Evolutionary conservation across 2,113 vertebrate genomes (phyloP).

Genomic region (Speoplatyrhinus poulsoni): DNA sequence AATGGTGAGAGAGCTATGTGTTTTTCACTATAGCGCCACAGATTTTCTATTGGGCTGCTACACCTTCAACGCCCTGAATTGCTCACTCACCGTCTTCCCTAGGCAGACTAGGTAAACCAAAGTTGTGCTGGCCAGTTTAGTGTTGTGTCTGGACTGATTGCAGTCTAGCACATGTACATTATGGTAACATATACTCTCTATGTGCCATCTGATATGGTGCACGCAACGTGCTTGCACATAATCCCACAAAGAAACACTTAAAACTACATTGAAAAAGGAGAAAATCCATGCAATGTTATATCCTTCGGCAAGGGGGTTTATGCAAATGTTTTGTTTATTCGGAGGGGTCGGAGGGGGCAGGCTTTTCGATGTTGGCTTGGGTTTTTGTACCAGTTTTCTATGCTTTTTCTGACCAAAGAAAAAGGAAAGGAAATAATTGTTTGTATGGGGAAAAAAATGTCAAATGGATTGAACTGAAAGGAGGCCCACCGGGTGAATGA

Average conservation of each 20-base stretch:
- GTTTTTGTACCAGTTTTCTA: not conserved
- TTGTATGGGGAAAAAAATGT: constrained; percentile 59
- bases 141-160: constrained; percentile 1
- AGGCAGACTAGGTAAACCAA: constrained; percentile 22
- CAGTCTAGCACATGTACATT: constrained; percentile 62
- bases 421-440: constrained; percentile 21
- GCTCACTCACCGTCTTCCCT: not conserved
- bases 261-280: constrained; percentile 42
- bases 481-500: constrained; percentile 60
- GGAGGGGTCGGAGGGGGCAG: not conserved
- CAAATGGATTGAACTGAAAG: constrained; percentile 65
- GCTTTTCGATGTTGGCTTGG: constrained; percentile 5
- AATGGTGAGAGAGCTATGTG: constrained; percentile 38
- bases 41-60: constrained; percentile 32
- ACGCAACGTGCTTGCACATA: constrained; percentile 60
- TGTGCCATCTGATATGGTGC: constrained; percentile 53
- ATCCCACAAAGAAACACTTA: constrained; percentile 53
- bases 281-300: constrained; percentile 68
- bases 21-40: constrained; percentile 17
- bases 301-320: constrained; percentile 40
- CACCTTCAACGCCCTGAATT: constrained; percentile 28
- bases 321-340: constrained; percentile 3
- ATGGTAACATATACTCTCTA: constrained; percentile 47
- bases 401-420: constrained; percentile 47
- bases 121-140: constrained; percentile 35